phyloP scores from a whole-genome alignment of 1,140 invertebrate species.

The Helicoverpa zea region DNA sequence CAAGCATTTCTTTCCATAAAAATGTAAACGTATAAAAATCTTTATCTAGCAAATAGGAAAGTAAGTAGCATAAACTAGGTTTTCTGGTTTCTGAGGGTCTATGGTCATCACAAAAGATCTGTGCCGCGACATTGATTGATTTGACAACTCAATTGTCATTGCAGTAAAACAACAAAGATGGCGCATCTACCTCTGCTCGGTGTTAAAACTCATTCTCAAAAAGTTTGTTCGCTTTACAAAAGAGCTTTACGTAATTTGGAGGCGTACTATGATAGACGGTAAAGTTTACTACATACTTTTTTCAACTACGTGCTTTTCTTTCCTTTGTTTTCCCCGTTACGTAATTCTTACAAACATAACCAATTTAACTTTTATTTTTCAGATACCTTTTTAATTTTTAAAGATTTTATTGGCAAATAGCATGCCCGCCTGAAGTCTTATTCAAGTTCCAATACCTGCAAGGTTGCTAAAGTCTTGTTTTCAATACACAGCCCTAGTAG shows the following conservation, averaged over 20 bases:
- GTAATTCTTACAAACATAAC: conserved; percentile 64
- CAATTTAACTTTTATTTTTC: conserved; percentile 45
- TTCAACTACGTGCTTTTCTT: background rate
- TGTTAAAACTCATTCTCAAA: conserved; percentile 78
- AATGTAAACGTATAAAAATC: too few species aligned
- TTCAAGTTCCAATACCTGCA: background rate
- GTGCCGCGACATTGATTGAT: background rate
- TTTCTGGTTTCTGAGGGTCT: too few species aligned
- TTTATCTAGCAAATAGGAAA: too few species aligned
- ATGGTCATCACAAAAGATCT: too few species aligned
- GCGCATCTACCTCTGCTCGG: conserved; percentile 67
- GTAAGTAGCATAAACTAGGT: too few species aligned
- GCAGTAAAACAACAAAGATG: conserved; percentile 63
- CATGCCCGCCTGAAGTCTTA: background rate
- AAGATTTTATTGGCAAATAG: conserved; percentile 1
- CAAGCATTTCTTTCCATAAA: too few species aligned
- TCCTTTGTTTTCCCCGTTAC: conserved; percentile 58
- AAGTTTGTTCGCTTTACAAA: conserved; percentile 82
- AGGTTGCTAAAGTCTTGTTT: conserved; percentile 10
- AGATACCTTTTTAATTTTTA: conserved; percentile 31
- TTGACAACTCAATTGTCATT: conserved; percentile 22
- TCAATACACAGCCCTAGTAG: too few species aligned
- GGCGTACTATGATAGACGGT: conserved; percentile 79
- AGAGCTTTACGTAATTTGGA: conserved; percentile 79
- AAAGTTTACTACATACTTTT: conserved; percentile 49